Evolutionary conservation across 37 sponge, comb jelly and placozoan species (phyloP).

Genomic region (Chondrilla cf. caribensis): DNA sequence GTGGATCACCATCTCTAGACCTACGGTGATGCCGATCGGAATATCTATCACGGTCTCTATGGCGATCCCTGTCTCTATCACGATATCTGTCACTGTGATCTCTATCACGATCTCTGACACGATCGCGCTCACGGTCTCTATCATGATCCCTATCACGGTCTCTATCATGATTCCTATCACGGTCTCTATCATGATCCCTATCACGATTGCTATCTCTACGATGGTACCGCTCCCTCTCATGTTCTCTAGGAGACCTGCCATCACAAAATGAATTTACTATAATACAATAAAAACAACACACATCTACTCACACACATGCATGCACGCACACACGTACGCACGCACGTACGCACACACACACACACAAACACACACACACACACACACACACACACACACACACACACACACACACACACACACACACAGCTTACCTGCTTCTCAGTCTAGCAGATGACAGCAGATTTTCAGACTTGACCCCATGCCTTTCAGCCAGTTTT

Average conservation of each 20-base stretch:
- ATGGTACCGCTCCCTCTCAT: neutral
- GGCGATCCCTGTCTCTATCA: neutral
- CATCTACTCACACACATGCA: neutral
- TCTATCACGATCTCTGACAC: neutral
- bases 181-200: neutral
- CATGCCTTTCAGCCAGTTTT: too few relatives aligned
- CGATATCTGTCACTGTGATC: slow-evolving; percentile 6
- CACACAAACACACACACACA: slow-evolving; percentile 8
- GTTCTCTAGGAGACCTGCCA: neutral
- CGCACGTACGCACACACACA: slow-evolving; percentile 9
- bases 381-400: slow-evolving; percentile 22
- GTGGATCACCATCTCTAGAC: neutral
- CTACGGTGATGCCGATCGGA: neutral
- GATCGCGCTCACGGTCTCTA: neutral
- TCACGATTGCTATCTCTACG: neutral
- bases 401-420: slow-evolving; percentile 22
- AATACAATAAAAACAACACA: neutral
- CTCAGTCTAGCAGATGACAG: too few relatives aligned
- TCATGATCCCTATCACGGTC: neutral
- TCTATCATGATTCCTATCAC: neutral
- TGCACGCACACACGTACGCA: neutral
- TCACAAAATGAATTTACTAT: neutral
- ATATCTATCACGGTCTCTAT: slow-evolving; percentile 1
- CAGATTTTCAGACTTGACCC: too few relatives aligned
- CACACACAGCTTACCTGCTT: neutral